These are phyloP conservation scores for Rhabditoides inermis DNA, from an alignment of 2,888 invertebrate species.

Conservation along the genomic window DNA sequence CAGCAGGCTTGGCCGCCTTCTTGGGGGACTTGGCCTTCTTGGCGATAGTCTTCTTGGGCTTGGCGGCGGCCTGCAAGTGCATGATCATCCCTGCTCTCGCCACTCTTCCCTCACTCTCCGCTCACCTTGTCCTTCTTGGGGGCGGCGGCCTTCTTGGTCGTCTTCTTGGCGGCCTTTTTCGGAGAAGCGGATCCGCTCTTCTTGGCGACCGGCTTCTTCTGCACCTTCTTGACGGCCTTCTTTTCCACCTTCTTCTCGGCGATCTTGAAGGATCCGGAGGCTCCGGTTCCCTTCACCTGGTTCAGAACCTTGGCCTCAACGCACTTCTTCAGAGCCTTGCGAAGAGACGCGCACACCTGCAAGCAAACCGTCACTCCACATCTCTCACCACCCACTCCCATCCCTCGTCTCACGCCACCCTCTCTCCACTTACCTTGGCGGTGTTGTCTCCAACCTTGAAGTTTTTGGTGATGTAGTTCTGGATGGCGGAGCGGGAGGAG, in stretches of 20 bases:
- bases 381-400: too few species aligned
- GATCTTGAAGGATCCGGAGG: background rate
- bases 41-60: background rate
- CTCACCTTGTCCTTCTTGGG: too few species aligned
- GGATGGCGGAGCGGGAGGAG: conserved; percentile 56
- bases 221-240: conserved; percentile 5
- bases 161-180: conserved; percentile 4
- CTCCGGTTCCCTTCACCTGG: conserved; percentile 6
- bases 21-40: conserved; percentile 5
- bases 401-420: background rate
- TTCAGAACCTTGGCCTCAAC: conserved; percentile 2
- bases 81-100: too few species aligned
- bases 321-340: conserved; percentile 3
- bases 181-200: conserved; percentile 16
- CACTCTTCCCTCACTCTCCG: too few species aligned
- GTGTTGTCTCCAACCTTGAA: conserved; percentile 54
- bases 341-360: conserved; percentile 2
- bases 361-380: too few species aligned
- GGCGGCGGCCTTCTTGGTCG: conserved; percentile 4
- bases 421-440: conserved; percentile 3
- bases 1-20: too few species aligned
- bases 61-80: conserved; percentile 7
- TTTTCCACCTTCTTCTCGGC: conserved; percentile 3
- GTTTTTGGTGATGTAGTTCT: conserved; percentile 55
- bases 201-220: conserved; percentile 4